A percentile compares a stretch with the other conserved stretches of the same genome.
These are phyloP conservation scores for Eupeodes latifasciatus DNA, from an alignment of 2,888 invertebrate species.

Conservation along the genomic window DNA sequence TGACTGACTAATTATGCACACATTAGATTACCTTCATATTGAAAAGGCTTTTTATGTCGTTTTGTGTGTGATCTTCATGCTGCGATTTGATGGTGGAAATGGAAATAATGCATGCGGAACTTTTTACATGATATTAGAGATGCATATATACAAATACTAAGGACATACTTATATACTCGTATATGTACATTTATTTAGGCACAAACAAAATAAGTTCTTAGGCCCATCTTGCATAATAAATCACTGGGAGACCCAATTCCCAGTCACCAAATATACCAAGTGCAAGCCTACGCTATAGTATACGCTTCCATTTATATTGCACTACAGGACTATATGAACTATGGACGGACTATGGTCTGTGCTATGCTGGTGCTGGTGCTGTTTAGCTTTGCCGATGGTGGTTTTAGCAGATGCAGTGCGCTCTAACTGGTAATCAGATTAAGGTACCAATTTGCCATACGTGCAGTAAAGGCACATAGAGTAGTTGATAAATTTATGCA, in stretches of 20 bases:
- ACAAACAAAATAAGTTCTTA: constrained; percentile 58
- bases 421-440: constrained; percentile 72
- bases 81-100: constrained; percentile 5
- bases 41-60: not conserved
- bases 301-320: constrained; percentile 1
- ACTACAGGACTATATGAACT: not conserved
- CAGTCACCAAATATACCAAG: constrained; percentile 25
- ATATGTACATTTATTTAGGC: not conserved
- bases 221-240: constrained; percentile 67
- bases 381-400: constrained; percentile 12
- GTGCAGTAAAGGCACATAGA: constrained; percentile 52
- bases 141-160: not conserved
- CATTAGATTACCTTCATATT: not conserved
- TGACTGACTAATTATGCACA: not conserved
- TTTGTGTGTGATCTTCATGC: constrained; percentile 9
- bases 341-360: too few species aligned
- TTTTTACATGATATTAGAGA: constrained; percentile 21
- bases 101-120: constrained; percentile 40
- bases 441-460: constrained; percentile 71
- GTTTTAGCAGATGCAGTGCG: constrained; percentile 55
- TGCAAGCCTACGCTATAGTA: not conserved
- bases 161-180: too few species aligned
- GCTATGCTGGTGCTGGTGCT: not conserved
- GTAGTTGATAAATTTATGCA: constrained; percentile 61
- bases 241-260: constrained; percentile 36